phyloP scores from a whole-genome alignment of 2,797 vertebrate genomes.

The Leptodactylus fallax region DNA sequence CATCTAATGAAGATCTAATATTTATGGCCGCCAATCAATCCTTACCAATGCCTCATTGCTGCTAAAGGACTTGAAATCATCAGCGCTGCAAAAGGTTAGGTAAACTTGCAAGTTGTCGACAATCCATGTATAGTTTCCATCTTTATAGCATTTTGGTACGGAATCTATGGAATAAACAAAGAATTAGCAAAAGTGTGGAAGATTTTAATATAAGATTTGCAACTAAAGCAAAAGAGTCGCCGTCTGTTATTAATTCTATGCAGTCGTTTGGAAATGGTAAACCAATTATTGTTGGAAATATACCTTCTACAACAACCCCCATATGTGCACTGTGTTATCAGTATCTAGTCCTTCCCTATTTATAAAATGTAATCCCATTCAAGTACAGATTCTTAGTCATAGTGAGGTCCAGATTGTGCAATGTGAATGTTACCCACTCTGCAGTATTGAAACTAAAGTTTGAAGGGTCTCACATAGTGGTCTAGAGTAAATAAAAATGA shows the following conservation, averaged over 20 bases:
- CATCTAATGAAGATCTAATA: neutral
- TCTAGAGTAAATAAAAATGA: neutral
- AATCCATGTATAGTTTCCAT: slow-evolving; percentile 50
- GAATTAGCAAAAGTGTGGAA: neutral
- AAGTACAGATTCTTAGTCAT: neutral
- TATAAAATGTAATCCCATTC: neutral
- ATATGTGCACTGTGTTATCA: too few relatives aligned
- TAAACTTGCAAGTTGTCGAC: slow-evolving; percentile 43
- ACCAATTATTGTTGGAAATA: too few relatives aligned
- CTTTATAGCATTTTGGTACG: slow-evolving; percentile 57
- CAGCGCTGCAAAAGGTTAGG: slow-evolving; percentile 27
- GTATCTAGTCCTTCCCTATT: too few relatives aligned
- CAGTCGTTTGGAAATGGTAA: too few relatives aligned
- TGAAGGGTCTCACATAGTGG: too few relatives aligned
- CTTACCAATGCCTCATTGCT: slow-evolving; percentile 49
- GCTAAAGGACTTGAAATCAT: slow-evolving; percentile 49
- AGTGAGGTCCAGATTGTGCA: too few relatives aligned
- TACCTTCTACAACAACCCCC: too few relatives aligned
- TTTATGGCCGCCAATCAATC: neutral
- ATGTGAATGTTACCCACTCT: too few relatives aligned
- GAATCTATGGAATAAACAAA: slow-evolving; percentile 28
- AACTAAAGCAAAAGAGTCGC: neutral
- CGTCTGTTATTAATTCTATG: too few relatives aligned
- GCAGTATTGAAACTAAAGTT: too few relatives aligned
- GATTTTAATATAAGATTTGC: neutral